Evolutionary conservation across 2,797 vertebrate species (phyloP).

Genomic region (Pangasius mekongensis): DNA sequence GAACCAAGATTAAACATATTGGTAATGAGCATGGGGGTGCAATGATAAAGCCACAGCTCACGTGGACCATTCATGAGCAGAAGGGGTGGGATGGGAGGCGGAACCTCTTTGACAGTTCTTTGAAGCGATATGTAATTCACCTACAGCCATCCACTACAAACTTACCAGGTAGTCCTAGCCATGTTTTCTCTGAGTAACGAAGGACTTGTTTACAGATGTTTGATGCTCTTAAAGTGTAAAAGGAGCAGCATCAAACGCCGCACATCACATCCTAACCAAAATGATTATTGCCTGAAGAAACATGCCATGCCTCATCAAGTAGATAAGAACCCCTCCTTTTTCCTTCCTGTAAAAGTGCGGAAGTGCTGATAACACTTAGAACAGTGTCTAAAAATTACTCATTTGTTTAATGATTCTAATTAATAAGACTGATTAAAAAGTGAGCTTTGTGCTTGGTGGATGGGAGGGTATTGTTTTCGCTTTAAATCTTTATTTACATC

Average conservation of each 20-base stretch:
- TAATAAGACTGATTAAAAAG: constrained; percentile 41
- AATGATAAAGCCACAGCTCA: neutral
- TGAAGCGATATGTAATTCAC: neutral
- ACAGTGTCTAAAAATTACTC: constrained; percentile 34
- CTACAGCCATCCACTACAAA: neutral
- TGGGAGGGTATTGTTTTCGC: neutral
- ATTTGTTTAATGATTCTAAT: constrained; percentile 40
- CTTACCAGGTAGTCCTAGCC: neutral
- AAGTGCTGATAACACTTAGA: constrained; percentile 31
- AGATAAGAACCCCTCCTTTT: constrained; percentile 32
- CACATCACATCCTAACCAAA: constrained; percentile 36
- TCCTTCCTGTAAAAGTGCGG: constrained; percentile 9
- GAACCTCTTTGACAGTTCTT: neutral
- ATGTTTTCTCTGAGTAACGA: constrained; percentile 32
- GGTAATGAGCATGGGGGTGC: neutral
- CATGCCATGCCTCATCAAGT: constrained; percentile 39
- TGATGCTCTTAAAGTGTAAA: constrained; percentile 17
- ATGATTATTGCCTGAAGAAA: constrained; percentile 41
- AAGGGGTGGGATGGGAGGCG: neutral
- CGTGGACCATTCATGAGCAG: neutral
- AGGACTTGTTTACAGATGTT: constrained; percentile 25
- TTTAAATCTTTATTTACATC: constrained; percentile 38
- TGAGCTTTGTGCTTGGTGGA: constrained; percentile 15
- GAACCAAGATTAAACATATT: neutral
- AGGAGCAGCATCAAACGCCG: constrained; percentile 19